These are phyloP conservation scores for Lampropteryx suffumata DNA, from an alignment of 2,888 invertebrate species.

Conservation along the genomic window DNA sequence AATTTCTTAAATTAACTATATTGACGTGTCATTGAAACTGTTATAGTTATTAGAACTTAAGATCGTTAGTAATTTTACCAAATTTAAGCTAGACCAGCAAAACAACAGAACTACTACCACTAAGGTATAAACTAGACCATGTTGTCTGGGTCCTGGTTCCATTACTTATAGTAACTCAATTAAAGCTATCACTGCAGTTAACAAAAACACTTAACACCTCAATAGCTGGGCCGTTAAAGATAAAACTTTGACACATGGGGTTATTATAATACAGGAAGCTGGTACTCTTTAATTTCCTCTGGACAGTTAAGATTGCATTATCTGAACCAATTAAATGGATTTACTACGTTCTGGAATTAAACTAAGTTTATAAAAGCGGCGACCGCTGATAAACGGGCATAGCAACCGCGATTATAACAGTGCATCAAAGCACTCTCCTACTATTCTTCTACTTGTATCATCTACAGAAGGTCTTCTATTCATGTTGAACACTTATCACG, in stretches of 20 bases:
- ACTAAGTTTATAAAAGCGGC: not conserved
- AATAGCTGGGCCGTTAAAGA: conserved; percentile 24
- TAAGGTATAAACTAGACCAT: not conserved
- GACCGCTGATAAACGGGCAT: too few relatives aligned
- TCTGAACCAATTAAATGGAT: conserved; percentile 25
- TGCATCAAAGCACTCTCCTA: too few relatives aligned
- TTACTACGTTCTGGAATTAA: conserved; percentile 11
- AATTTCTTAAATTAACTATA: too few relatives aligned
- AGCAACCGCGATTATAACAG: too few relatives aligned
- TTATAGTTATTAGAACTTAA: too few relatives aligned
- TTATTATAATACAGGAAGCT: conserved; percentile 31
- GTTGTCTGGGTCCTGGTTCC: conserved; percentile 3
- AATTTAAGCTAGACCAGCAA: too few relatives aligned
- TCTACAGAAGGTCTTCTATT: too few relatives aligned
- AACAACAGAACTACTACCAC: too few relatives aligned
- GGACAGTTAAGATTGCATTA: conserved; percentile 24
- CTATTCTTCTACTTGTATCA: too few relatives aligned
- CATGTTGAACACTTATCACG: too few relatives aligned
- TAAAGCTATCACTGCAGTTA: conserved; percentile 17
- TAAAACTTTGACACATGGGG: conserved; percentile 29
- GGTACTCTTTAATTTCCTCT: conserved; percentile 29
- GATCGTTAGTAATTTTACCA: too few relatives aligned
- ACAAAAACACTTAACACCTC: conserved; percentile 22
- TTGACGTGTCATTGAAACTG: too few relatives aligned
- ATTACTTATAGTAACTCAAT: conserved; percentile 14